These are phyloP conservation scores for Vesta saturnalis DNA, from an alignment of 2,888 invertebrate species.

Conservation along the genomic window DNA sequence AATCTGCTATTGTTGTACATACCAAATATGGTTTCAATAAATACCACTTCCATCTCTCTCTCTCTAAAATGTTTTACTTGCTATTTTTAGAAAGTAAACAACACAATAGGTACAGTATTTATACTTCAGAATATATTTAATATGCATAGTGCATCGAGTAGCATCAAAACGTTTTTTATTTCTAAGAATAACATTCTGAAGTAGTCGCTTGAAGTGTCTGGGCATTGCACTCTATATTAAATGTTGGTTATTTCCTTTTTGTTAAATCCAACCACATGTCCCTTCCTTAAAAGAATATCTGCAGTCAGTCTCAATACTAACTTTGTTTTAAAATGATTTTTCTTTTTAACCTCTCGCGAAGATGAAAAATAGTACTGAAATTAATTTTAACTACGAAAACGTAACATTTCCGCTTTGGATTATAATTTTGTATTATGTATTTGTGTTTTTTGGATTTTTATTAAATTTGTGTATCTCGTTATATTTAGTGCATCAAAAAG, in stretches of 20 bases:
- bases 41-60: too few relatives aligned
- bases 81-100: too few relatives aligned
- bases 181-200: slow-evolving; percentile 29
- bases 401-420: slow-evolving; percentile 44
- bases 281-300: slow-evolving; percentile 1
- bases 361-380: slow-evolving; percentile 5
- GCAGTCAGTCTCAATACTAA: slow-evolving; percentile 15
- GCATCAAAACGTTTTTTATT: slow-evolving; percentile 24
- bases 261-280: slow-evolving; percentile 32
- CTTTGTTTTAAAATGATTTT: slow-evolving; percentile 8
- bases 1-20: background rate
- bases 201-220: slow-evolving; percentile 30
- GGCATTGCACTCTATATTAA: slow-evolving; percentile 32
- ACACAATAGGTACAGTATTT: too few relatives aligned
- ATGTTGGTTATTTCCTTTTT: slow-evolving; percentile 33
- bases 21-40: too few relatives aligned
- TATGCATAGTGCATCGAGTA: slow-evolving; percentile 24
- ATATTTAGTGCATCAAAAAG: slow-evolving; percentile 62
- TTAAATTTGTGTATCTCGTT: slow-evolving; percentile 49
- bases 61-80: too few relatives aligned
- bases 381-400: background rate
- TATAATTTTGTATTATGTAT: slow-evolving; percentile 48
- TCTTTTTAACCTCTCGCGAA: background rate
- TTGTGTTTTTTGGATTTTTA: slow-evolving; percentile 47
- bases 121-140: background rate